Percentiles rank a stretch among this genome's conserved stretches.
Conservation (phyloP, 1,140 invertebrate species). For the Portunus trituberculatus region DNA sequence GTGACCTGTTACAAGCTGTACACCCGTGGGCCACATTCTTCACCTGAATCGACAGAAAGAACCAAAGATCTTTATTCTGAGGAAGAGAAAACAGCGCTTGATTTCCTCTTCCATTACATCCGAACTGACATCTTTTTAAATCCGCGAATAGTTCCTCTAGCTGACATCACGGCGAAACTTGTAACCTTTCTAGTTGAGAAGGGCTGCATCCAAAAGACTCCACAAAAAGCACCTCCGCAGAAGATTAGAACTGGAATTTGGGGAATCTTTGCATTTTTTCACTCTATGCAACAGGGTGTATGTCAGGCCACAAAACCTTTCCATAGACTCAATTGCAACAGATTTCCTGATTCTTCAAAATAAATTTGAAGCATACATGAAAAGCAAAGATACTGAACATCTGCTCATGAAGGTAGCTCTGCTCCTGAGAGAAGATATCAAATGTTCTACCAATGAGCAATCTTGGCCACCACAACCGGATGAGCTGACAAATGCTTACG, state of each 20-base stretch:
- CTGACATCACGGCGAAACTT: constrained; percentile 51
- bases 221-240: constrained; percentile 52
- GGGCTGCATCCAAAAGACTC: constrained; percentile 41
- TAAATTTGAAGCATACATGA: constrained; percentile 47
- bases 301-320: constrained; percentile 48
- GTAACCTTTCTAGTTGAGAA: constrained; percentile 43
- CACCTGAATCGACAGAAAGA: constrained; percentile 40
- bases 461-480: constrained; percentile 48
- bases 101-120: constrained; percentile 41
- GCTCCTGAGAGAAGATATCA: constrained; percentile 54
- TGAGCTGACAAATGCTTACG: constrained; percentile 43
- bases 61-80: constrained; percentile 51
- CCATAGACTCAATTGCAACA: constrained; percentile 47
- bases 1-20: constrained; percentile 49
- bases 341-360: constrained; percentile 52
- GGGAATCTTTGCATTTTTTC: constrained; percentile 48
- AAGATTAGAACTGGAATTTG: constrained; percentile 49
- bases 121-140: constrained; percentile 37
- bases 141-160: constrained; percentile 44
- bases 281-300: constrained; percentile 49
- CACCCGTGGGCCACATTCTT: constrained; percentile 40
- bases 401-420: constrained; percentile 43
- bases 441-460: constrained; percentile 50
- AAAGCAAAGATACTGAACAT: constrained; percentile 43
- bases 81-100: constrained; percentile 48